phyloP scores from a whole-genome alignment of 2,888 invertebrate genomes.

The Acanthosepion pharaonis region DNA sequence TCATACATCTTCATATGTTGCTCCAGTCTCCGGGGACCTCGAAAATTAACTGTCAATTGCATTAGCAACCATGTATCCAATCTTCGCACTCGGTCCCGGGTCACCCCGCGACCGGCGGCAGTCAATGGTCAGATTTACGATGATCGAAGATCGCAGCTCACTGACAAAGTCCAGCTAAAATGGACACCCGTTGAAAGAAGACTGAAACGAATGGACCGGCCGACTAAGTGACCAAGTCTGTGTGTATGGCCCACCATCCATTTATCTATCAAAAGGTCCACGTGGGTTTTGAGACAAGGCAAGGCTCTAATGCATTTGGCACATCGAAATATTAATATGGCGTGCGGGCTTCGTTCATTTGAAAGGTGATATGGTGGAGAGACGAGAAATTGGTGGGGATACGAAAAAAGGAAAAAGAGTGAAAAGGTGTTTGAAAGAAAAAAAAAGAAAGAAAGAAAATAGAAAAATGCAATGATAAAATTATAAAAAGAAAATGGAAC shows the following conservation, averaged over 20 bases:
- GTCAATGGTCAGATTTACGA: not conserved
- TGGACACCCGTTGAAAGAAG: not conserved
- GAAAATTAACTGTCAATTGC: slow-evolving; percentile 33
- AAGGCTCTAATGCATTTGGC: not conserved
- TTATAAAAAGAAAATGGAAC: not conserved
- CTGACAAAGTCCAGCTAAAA: not conserved
- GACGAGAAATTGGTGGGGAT: too few species aligned
- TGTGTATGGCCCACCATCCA: not conserved
- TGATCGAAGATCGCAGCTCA: not conserved
- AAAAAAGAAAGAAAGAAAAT: not conserved
- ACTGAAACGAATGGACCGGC: not conserved
- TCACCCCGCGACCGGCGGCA: not conserved
- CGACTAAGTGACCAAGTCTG: not conserved
- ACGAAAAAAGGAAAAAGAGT: not conserved
- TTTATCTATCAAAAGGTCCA: not conserved
- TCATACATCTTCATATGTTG: not conserved
- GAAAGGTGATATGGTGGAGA: too few species aligned
- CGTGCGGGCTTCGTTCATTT: not conserved
- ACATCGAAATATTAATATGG: not conserved
- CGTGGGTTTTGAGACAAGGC: not conserved
- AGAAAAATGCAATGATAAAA: not conserved
- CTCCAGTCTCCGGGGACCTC: not conserved
- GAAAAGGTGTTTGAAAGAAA: not conserved
- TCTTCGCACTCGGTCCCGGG: not conserved
- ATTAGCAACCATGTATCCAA: not conserved